A percentile compares a stretch with the other conserved stretches of the same genome.
Evolutionary conservation across 2,797 vertebrate genomes (phyloP).

Genomic region (Crax fasciolata): DNA sequence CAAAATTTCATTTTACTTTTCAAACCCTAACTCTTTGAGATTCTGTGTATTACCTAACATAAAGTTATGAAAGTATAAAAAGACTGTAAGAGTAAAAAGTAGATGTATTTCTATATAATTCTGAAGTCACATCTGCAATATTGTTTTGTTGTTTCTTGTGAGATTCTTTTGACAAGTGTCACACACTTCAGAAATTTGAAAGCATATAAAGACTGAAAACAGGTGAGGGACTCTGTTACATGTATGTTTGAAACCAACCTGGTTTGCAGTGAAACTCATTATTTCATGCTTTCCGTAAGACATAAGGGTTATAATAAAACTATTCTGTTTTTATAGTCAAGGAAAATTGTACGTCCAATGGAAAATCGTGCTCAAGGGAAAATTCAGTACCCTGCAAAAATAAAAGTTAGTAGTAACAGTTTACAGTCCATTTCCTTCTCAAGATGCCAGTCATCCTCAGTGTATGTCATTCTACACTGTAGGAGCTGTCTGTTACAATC

Average conservation of each 20-base stretch:
- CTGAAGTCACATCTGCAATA: background rate
- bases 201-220: background rate
- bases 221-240: background rate
- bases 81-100: background rate
- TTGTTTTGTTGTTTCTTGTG: background rate
- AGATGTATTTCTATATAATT: background rate
- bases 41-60: background rate
- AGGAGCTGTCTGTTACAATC: background rate
- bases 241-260: background rate
- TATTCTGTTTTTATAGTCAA: background rate
- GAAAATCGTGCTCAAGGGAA: background rate
- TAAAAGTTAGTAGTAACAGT: background rate
- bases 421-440: background rate
- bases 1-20: background rate
- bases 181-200: background rate
- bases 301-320: background rate
- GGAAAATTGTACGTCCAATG: background rate
- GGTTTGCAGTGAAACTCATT: background rate
- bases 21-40: background rate
- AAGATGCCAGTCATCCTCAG: background rate
- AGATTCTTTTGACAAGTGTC: background rate
- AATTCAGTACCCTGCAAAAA: background rate
- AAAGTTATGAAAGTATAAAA: background rate
- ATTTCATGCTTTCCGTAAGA: background rate
- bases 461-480: background rate